Conservation (phyloP, 2,797 vertebrate species). For the Enteromius viviparus region DNA sequence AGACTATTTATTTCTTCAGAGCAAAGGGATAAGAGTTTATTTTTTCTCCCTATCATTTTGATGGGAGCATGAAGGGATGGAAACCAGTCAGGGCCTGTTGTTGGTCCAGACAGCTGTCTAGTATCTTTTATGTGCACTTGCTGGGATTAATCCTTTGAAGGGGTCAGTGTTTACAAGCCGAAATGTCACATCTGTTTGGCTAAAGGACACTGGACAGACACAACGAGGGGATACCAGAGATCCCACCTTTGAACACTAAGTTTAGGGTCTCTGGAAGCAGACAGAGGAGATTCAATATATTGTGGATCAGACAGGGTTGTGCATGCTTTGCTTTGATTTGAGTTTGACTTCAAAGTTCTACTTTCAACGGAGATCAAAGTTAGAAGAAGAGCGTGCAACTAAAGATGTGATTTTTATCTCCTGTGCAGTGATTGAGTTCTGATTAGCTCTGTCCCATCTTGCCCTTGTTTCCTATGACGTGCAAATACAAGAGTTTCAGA, state of each 20-base stretch:
- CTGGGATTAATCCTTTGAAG: slow-evolving; percentile 23
- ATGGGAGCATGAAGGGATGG: neutral
- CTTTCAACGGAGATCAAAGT: neutral
- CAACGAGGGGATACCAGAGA: neutral
- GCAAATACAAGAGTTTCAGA: neutral
- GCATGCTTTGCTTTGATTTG: slow-evolving; percentile 29
- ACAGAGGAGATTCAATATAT: slow-evolving; percentile 10
- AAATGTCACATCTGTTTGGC: slow-evolving; percentile 35
- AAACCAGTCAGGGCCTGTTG: slow-evolving; percentile 4
- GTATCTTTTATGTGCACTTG: slow-evolving; percentile 7
- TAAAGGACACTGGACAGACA: slow-evolving; percentile 52
- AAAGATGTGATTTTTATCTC: slow-evolving; percentile 3
- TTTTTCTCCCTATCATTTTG: neutral
- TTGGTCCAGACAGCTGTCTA: slow-evolving; percentile 22
- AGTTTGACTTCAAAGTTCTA: neutral
- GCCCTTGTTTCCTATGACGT: neutral
- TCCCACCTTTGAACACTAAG: slow-evolving; percentile 39
- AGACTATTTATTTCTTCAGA: neutral
- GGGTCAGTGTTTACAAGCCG: slow-evolving; percentile 12
- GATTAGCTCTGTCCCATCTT: neutral
- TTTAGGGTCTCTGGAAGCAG: neutral
- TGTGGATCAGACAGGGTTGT: neutral
- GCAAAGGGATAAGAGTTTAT: slow-evolving; percentile 8
- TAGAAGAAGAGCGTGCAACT: neutral
- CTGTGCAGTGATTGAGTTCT: neutral